Evolutionary conservation across 2,888 invertebrate species (phyloP).

Genomic region (Lasius platythorax): DNA sequence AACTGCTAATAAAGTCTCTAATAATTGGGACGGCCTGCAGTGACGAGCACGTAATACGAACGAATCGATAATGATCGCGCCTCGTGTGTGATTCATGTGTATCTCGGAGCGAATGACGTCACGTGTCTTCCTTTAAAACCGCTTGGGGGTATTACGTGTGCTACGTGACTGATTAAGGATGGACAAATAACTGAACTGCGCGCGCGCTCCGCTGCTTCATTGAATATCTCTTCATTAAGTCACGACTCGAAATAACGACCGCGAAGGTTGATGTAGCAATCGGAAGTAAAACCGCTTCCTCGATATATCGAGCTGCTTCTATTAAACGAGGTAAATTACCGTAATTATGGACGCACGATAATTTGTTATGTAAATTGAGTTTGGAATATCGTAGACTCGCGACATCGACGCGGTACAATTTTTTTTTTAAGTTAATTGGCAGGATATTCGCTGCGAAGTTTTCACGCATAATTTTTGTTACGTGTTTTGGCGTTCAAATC

Average conservation of each 20-base stretch:
- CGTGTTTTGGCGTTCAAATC: not conserved
- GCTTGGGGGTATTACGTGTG: constrained; percentile 42
- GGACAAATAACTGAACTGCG: constrained; percentile 49
- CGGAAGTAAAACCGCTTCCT: constrained; percentile 43
- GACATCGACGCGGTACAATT: not conserved
- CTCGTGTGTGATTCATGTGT: constrained; percentile 41
- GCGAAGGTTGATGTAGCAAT: constrained; percentile 31
- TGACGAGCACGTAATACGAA: constrained; percentile 29
- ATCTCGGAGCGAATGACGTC: constrained; percentile 50
- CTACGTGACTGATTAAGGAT: constrained; percentile 51
- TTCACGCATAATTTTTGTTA: not conserved
- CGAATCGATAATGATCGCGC: constrained; percentile 44
- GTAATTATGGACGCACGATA: constrained; percentile 5
- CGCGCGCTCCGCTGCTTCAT: constrained; percentile 43
- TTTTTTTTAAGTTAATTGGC: constrained; percentile 1
- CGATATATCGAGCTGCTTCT: constrained; percentile 20
- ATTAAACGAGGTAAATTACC: constrained; percentile 38
- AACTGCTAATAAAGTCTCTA: constrained; percentile 20
- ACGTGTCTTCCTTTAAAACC: constrained; percentile 41
- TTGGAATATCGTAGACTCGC: not conserved
- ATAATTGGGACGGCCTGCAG: constrained; percentile 23
- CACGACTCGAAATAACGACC: constrained; percentile 36
- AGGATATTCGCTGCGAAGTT: not conserved
- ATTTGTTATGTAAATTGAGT: constrained; percentile 37
- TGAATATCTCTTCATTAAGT: constrained; percentile 48